Evolutionary conservation across 2,888 invertebrate species (phyloP).

Genomic region (Protodeltote pygarga): DNA sequence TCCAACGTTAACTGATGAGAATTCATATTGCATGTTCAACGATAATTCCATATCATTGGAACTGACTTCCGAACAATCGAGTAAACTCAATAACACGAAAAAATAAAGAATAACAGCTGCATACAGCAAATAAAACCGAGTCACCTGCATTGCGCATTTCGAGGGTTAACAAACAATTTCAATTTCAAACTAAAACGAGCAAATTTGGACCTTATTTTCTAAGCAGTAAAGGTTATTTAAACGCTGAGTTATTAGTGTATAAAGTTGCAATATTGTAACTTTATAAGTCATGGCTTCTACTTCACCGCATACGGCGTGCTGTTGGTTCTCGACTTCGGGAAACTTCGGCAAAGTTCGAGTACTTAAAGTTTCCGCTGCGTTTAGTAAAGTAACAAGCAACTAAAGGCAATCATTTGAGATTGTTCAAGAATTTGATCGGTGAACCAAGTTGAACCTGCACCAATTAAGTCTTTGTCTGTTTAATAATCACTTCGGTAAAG

Average conservation of each 20-base stretch:
- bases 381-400: constrained; percentile 35
- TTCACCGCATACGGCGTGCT: constrained; percentile 45
- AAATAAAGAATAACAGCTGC: constrained; percentile 46
- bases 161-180: constrained; percentile 33
- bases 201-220: constrained; percentile 13
- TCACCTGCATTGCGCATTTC: constrained; percentile 61
- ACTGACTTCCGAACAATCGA: constrained; percentile 9
- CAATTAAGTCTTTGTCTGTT: not conserved
- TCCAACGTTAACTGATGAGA: constrained; percentile 9
- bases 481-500: not conserved
- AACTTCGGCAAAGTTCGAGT: constrained; percentile 47
- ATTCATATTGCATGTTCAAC: constrained; percentile 20
- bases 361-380: constrained; percentile 36
- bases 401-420: constrained; percentile 32
- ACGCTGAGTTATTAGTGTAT: constrained; percentile 9
- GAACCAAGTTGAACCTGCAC: not conserved
- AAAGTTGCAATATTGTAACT: constrained; percentile 46
- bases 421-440: constrained; percentile 23
- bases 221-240: constrained; percentile 13
- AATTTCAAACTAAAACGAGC: not conserved
- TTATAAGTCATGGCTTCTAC: constrained; percentile 44
- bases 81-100: constrained; percentile 34
- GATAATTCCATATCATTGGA: constrained; percentile 23
- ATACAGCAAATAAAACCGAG: constrained; percentile 37
- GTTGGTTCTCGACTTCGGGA: constrained; percentile 40